Evolutionary conservation across 2,113 vertebrate genomes (phyloP).

Genomic region (Ceyx margarethae): DNA sequence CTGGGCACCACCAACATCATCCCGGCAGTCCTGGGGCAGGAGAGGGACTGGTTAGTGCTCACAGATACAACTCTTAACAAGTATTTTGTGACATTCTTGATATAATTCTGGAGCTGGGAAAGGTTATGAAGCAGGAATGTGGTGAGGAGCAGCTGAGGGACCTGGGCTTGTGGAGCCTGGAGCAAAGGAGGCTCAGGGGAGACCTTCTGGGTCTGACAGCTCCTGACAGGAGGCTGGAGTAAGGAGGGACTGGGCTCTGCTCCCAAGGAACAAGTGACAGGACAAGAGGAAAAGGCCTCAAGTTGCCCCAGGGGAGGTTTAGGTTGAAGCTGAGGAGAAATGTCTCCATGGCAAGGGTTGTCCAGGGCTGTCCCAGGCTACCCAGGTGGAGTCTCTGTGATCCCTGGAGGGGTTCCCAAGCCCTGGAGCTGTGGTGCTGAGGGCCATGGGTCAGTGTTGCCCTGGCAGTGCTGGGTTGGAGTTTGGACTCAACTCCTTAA

Average conservation of each 20-base stretch:
- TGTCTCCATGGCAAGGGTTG: neutral
- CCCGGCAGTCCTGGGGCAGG: conserved; percentile 85
- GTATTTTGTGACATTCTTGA: no score
- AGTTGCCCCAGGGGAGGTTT: neutral
- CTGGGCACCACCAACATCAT: conserved; percentile 93
- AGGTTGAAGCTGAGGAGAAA: neutral
- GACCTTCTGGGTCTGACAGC: no score
- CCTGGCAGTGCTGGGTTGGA: neutral
- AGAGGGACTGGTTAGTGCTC: neutral
- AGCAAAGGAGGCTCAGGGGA: neutral
- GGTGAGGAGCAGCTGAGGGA: neutral
- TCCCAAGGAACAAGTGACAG: neutral
- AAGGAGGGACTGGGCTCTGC: neutral
- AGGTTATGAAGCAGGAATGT: neutral
- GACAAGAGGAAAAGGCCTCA: neutral
- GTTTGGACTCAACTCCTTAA: neutral
- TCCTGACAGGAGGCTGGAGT: neutral
- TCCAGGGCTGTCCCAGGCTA: neutral
- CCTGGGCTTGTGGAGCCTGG: no score
- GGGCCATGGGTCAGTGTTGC: neutral
- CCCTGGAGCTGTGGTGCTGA: no score
- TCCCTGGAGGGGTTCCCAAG: no score
- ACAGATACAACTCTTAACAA: neutral
- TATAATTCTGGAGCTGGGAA: neutral
- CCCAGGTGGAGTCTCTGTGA: neutral